Base-by-base conservation (phyloP, 2,113 vertebrate genomes). In the Cephalopholis sonnerati region DNA sequence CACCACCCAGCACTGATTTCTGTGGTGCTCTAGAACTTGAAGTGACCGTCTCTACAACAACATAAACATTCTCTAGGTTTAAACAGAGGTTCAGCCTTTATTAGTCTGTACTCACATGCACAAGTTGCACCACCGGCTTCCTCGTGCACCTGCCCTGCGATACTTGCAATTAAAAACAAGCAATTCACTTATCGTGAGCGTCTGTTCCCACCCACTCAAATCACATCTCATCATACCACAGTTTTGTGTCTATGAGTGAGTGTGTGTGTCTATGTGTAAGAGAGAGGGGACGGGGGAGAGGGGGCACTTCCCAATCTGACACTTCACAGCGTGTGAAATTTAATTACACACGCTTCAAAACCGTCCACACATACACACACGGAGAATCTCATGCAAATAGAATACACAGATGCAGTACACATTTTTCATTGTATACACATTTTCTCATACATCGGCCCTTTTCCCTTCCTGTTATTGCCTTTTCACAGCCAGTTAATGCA, bases 91-190 rank as follows among this genome's bases (percentile, higher is more conserved):
- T 55, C 25, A 36, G 10, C 18, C 27, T 24, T 4, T 57, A 5
- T 36, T 48, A 15, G 3, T 48, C 2, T 48, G 13, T 12, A 8
- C 25, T 74, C 32, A 10, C 32, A 67, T 32, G 50, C 11, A 22
- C 22, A 48, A 63, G 32, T 66, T 77, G 8, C 5, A 48, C n/a
- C 13, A 3, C 24, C 15, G 77, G 39, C 72, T 71, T 76, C 46
- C 25, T 69, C 1, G 24, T 22, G 53, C 32, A 8, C 32, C 32
- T 18, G 64, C 65, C 41, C 66, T 29, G 50, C 66, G 8, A 58
- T 84, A 32, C 89, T 88, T 82, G 80, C 89, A 93, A 94, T 94
- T 95, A 91, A 93, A 92, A 82, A 81, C 77, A 75, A 86, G 82
- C 50, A 89, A 81, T 87, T 90, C 79, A 84, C 86, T 94, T 91